Conservation (phyloP, 2,113 vertebrate genomes). For the Panurus biarmicus region DNA sequence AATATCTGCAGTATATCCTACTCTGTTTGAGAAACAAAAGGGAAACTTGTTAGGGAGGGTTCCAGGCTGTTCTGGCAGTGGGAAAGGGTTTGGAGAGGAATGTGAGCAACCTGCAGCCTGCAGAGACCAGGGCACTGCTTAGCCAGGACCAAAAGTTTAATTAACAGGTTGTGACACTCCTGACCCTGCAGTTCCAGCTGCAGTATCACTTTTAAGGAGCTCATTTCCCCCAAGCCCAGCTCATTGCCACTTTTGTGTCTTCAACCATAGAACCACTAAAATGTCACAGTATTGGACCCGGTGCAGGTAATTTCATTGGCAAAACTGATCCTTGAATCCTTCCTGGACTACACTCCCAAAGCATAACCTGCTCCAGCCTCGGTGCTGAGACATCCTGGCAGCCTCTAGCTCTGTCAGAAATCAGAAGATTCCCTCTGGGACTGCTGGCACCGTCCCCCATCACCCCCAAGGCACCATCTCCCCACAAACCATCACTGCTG, state of each 20-base stretch:
- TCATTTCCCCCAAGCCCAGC: not conserved
- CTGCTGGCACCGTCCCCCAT: no score
- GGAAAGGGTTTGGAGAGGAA: not conserved
- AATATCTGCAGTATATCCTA: not conserved
- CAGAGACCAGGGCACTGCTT: not conserved
- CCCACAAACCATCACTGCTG: accelerated
- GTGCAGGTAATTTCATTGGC: not conserved
- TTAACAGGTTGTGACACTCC: not conserved
- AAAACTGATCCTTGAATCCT: not conserved
- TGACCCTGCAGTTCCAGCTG: not conserved
- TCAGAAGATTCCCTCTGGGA: not conserved
- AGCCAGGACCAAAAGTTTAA: not conserved
- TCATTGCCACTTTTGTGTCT: not conserved
- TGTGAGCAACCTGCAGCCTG: not conserved
- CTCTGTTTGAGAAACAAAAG: not conserved
- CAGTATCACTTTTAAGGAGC: not conserved
- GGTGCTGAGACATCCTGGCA: not conserved
- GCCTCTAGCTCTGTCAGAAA: not conserved
- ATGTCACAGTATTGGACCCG: not conserved
- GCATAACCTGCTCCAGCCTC: accelerated
- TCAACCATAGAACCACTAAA: not conserved
- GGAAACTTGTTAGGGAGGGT: not conserved
- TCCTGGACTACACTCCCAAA: not conserved
- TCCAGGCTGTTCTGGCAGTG: not conserved
- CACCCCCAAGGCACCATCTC: no score